These are phyloP conservation scores for Halcyon chelicuti DNA, from an alignment of 2,797 vertebrate genomes.

Conservation along the genomic window DNA sequence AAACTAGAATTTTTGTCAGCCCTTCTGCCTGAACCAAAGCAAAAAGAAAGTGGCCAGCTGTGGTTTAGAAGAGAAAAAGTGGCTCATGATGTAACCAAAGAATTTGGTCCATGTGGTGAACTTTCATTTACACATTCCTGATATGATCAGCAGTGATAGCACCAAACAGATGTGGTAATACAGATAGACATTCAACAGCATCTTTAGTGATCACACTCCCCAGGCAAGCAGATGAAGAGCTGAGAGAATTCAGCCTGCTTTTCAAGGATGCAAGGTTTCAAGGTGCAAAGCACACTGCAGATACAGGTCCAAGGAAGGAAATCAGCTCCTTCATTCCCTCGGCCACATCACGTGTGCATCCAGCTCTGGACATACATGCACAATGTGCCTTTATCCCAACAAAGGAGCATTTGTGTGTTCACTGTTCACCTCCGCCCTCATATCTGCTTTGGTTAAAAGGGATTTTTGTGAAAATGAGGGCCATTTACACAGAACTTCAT, in stretches of 20 bases:
- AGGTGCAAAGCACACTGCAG: background rate
- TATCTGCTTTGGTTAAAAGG: background rate
- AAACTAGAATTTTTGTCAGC: background rate
- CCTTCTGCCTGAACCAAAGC: background rate
- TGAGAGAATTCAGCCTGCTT: background rate
- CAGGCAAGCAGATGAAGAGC: background rate
- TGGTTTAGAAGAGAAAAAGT: background rate
- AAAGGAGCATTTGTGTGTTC: constrained; percentile 35
- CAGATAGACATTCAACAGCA: background rate
- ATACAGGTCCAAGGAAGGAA: background rate
- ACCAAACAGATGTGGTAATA: background rate
- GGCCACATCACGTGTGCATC: background rate
- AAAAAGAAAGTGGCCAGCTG: background rate
- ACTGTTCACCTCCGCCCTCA: background rate
- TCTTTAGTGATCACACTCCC: background rate
- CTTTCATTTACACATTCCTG: background rate
- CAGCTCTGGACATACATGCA: constrained; percentile 4
- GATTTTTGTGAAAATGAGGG: background rate
- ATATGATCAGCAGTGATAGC: background rate
- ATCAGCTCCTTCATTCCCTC: background rate
- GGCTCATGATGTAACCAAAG: background rate
- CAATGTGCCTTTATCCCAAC: background rate
- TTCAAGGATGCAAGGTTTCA: background rate
- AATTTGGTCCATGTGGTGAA: background rate
- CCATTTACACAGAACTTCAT: background rate